Conservation (phyloP, 35 echinoderm and acorn worm species). For the Patiria miniata region DNA sequence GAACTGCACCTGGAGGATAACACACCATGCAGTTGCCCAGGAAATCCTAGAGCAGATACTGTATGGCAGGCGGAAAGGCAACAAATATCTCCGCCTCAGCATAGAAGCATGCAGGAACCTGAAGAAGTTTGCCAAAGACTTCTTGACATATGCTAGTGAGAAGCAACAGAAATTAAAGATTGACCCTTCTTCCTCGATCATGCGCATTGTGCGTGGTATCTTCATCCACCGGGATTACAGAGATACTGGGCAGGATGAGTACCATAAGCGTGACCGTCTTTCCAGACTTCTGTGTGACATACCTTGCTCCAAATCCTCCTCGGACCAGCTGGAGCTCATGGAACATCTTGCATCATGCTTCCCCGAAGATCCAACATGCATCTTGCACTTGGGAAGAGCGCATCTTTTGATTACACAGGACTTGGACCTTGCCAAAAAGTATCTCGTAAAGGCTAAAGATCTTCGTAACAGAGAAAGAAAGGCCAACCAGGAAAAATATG, state of each 20-base stretch:
- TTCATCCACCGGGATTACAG: conserved; percentile 31
- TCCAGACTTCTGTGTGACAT: conserved; percentile 43
- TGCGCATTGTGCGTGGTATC: conserved; percentile 17
- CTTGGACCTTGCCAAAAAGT: neutral
- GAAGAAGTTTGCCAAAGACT: neutral
- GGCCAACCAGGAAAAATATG: neutral
- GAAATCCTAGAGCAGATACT: conserved; percentile 56
- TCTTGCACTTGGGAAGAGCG: conserved; percentile 32
- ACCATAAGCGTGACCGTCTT: neutral
- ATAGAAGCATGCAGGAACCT: conserved; percentile 8
- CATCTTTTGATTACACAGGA: neutral
- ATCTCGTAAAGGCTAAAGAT: neutral
- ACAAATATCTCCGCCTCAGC: neutral
- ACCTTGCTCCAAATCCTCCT: neutral
- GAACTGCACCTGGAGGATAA: conserved; percentile 40
- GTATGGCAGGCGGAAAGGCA: neutral
- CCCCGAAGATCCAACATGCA: conserved; percentile 37
- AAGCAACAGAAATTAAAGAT: neutral
- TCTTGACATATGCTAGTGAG: conserved; percentile 28
- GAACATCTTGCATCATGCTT: conserved; percentile 16
- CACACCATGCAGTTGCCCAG: conserved; percentile 44
- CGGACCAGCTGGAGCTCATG: neutral
- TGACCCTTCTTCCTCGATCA: neutral
- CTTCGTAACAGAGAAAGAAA: neutral
- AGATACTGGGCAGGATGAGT: conserved; percentile 18